These are phyloP conservation scores for Sphaerophoria taeniata DNA, from an alignment of 2,888 invertebrate species.

Conservation along the genomic window DNA sequence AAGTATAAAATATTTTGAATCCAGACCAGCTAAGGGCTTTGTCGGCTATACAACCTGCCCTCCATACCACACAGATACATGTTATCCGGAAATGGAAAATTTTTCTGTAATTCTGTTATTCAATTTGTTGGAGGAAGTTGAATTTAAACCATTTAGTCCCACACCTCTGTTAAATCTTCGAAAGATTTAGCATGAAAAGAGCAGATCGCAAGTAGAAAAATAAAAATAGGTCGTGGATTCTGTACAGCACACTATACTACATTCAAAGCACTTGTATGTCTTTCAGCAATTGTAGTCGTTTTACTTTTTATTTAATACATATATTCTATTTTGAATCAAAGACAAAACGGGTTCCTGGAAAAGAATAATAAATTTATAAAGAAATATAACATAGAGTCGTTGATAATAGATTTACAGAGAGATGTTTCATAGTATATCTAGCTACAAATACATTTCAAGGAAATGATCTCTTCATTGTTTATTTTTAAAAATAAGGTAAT, in stretches of 20 bases:
- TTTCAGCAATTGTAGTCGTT: not conserved
- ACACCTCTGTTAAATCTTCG: slow-evolving; percentile 52
- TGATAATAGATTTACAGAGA: no score
- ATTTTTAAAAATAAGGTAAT: no score
- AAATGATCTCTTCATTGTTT: no score
- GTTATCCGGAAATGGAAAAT: slow-evolving; percentile 50
- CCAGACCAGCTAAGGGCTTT: not conserved
- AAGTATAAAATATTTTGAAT: slow-evolving; percentile 3
- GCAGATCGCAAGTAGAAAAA: slow-evolving; percentile 16
- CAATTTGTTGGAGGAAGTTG: slow-evolving; percentile 72
- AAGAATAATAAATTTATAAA: no score
- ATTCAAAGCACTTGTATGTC: not conserved
- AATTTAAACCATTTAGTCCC: slow-evolving; percentile 70
- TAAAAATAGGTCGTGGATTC: not conserved
- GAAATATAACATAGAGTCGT: no score
- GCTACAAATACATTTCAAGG: no score
- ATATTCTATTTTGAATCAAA: no score
- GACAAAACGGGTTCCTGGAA: no score
- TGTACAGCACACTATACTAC: no score
- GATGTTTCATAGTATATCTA: no score
- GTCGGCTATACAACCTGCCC: no score
- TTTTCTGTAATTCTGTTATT: slow-evolving; percentile 70
- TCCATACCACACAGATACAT: slow-evolving; percentile 34
- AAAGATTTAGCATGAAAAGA: slow-evolving; percentile 30
- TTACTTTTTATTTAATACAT: no score